A percentile compares a stretch with the other conserved stretches of the same genome.
These are phyloP conservation scores for Trogon surrucura DNA, from an alignment of 2,113 vertebrate species.

Conservation along the genomic window DNA sequence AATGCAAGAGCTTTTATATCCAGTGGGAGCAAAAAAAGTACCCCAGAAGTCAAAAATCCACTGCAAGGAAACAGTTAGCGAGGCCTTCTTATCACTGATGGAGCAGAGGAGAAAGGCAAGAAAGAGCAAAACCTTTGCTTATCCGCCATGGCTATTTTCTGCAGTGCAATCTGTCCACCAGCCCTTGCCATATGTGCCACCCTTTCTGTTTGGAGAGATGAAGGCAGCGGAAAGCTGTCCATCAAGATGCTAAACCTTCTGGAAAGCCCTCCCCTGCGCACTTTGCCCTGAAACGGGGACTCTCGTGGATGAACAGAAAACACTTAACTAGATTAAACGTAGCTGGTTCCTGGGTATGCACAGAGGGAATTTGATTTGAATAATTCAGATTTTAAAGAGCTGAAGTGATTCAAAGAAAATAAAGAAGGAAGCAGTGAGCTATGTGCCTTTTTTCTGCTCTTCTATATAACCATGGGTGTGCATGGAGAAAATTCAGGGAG, in stretches of 20 bases:
- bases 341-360: neutral
- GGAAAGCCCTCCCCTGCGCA: slow-evolving; percentile 34
- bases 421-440: neutral
- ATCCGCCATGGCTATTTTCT: slow-evolving; percentile 37
- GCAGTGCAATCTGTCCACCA: slow-evolving; percentile 57
- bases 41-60: neutral
- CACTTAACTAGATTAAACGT: slow-evolving; percentile 51
- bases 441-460: neutral
- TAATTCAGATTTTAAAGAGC: slow-evolving; percentile 24
- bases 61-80: neutral
- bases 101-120: slow-evolving; percentile 13
- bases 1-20: neutral
- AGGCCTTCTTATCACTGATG: neutral
- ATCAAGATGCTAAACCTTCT: slow-evolving; percentile 69
- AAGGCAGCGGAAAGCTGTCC: slow-evolving; percentile 62
- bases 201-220: slow-evolving; percentile 51
- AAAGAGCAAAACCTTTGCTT: slow-evolving; percentile 42
- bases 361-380: slow-evolving; percentile 20
- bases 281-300: slow-evolving; percentile 1
- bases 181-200: slow-evolving; percentile 44
- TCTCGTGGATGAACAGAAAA: slow-evolving; percentile 34
- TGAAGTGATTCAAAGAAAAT: neutral
- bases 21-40: neutral
- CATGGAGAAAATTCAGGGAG: neutral
- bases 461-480: neutral